Base-by-base conservation (phyloP, 2,113 vertebrate species). In the Dissostichus mawsoni region DNA sequence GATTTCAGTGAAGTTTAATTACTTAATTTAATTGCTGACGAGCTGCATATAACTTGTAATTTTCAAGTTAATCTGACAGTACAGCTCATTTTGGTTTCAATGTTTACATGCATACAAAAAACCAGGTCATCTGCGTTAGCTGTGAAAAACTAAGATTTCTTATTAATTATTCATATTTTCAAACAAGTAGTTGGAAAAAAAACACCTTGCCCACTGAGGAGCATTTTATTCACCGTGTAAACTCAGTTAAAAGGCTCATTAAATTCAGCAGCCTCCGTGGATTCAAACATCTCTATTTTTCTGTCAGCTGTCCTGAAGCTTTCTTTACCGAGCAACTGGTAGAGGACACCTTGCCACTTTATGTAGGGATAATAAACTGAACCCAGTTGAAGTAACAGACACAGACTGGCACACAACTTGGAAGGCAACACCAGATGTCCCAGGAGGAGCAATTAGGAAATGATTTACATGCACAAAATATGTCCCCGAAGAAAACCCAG, bases 381-480 rank as follows among this genome's bases (percentile, higher is more conserved):
- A 66, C 59, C 8, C 17, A 48, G 23, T 36, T 58, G 71, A 33
- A 12, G 33, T 67, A 16, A 64, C 71, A 69, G 17, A 57, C 50
- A 23, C 68, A 65, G 11, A 74, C 74, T 67, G 63, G 44, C 18
- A 69, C 47, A 64, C 66, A 47, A 33, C 65, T 45, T 29, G 3
- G 51, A 74, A 16, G 61, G 72, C 85, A 90, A 89, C 83, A 85
- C 25, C 44, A 2, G 23, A 18, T 10, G 75, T 81, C 86, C 78
- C 82, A 36, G 10, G 61, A 82, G 85, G 68, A 75, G 81, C 81
- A 86, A 91, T 92, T 90, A 90, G 52, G 56, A 71, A 69, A 83
- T 80, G 72, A 91, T 88, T 84, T 83, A 80, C 70, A 81, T 55
- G 68, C 65, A 76, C 69, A 75, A 86, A 90, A 76, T 70, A 69